These are phyloP conservation scores for Podargus strigoides DNA, from an alignment of 2,797 vertebrate species.

Conservation along the genomic window DNA sequence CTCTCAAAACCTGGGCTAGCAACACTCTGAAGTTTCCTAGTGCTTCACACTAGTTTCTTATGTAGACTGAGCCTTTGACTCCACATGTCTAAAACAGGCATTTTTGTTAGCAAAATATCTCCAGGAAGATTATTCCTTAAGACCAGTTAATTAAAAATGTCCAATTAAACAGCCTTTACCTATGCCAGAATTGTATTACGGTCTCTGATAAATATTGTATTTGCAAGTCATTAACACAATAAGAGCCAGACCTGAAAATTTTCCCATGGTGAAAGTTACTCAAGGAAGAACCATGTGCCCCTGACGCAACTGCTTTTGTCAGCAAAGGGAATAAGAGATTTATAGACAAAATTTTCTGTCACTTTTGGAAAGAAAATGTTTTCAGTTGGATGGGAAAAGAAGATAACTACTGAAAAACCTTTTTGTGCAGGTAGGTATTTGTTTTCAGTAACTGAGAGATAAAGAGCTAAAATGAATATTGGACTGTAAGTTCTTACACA, in stretches of 20 bases:
- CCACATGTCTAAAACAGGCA: neutral
- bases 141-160: neutral
- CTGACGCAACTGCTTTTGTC: neutral
- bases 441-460: neutral
- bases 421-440: neutral
- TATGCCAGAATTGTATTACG: neutral
- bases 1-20: neutral
- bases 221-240: neutral
- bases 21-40: neutral
- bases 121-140: neutral
- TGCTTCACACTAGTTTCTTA: neutral
- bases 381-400: neutral
- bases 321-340: neutral
- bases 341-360: neutral
- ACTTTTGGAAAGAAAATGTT: neutral
- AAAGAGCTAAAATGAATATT: neutral
- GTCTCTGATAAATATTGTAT: neutral
- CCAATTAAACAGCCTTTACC: neutral
- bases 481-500: neutral
- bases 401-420: neutral
- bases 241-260: neutral
- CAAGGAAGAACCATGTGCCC: neutral
- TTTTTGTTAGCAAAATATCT: neutral
- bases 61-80: neutral
- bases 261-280: neutral